These are phyloP conservation scores for Cartodere bifasciata DNA, from an alignment of 2,888 invertebrate species.

Conservation along the genomic window DNA sequence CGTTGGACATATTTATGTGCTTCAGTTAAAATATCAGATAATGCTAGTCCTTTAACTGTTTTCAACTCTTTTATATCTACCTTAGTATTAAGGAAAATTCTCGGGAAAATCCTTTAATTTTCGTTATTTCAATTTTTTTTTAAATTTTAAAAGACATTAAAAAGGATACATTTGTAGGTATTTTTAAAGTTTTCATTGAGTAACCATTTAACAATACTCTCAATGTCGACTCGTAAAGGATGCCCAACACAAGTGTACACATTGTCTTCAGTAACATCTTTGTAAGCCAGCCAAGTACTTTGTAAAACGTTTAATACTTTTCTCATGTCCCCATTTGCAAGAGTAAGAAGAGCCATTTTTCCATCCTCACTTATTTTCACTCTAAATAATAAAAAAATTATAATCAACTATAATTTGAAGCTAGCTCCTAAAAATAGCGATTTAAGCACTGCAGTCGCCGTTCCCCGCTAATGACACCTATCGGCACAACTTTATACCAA, in stretches of 20 bases:
- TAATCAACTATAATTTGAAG: no score
- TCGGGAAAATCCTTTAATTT: no score
- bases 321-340: slow-evolving; percentile 96
- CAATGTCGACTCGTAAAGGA: slow-evolving; percentile 81
- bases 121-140: no score
- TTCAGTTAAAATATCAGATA: slow-evolving; percentile 88
- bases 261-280: slow-evolving; percentile 75
- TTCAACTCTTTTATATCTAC: slow-evolving; percentile 75
- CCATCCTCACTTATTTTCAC: slow-evolving; percentile 78
- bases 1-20: slow-evolving; percentile 74
- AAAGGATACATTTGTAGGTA: slow-evolving; percentile 70
- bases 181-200: slow-evolving; percentile 62
- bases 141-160: slow-evolving; percentile 6
- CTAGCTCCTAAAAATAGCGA: no score
- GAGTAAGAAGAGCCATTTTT: slow-evolving; percentile 70
- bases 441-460: no score
- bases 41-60: slow-evolving; percentile 77
- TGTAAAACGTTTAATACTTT: slow-evolving; percentile 93
- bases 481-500: no score
- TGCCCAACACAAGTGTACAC: slow-evolving; percentile 97
- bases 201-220: slow-evolving; percentile 76
- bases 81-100: no score
- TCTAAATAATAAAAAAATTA: slow-evolving; percentile 36
- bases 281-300: slow-evolving; percentile 89
- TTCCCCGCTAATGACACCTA: no score